Conservation (phyloP, 2,797 vertebrate species). For the Melopsittacus undulatus region DNA sequence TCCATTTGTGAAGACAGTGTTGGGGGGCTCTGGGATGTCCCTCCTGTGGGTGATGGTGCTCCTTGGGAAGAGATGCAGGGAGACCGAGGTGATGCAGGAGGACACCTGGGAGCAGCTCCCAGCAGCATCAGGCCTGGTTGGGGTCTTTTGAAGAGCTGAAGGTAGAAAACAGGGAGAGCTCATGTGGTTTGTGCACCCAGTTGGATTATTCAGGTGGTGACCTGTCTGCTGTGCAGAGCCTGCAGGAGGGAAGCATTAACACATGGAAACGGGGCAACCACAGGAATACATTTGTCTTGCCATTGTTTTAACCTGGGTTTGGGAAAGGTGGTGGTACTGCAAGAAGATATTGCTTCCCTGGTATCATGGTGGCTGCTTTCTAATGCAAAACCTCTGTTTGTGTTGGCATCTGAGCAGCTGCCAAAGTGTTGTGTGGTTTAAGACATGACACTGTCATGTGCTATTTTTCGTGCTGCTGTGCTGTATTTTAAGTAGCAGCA, state of each 20-base stretch:
- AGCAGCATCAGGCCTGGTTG: neutral
- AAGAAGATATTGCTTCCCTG: neutral
- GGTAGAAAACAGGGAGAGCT: neutral
- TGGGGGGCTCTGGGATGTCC: neutral
- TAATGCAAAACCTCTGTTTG: neutral
- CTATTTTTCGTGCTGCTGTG: neutral
- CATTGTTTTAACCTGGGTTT: neutral
- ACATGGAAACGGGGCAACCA: neutral
- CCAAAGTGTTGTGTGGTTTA: neutral
- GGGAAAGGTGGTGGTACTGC: neutral
- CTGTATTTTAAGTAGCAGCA: neutral
- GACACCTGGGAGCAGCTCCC: rapidly evolving
- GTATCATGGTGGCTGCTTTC: neutral
- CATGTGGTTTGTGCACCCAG: rapidly evolving
- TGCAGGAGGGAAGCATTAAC: neutral
- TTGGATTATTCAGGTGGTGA: rapidly evolving
- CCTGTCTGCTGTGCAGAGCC: rapidly evolving
- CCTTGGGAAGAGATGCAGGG: rapidly evolving
- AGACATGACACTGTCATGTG: neutral
- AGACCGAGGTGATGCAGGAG: rapidly evolving
- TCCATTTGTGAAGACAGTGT: neutral
- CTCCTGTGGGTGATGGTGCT: neutral
- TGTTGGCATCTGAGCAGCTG: neutral
- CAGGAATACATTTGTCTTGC: neutral
- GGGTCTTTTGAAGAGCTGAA: neutral